These are phyloP conservation scores for Gyps fulvus DNA, from an alignment of 2,113 vertebrate species.

Conservation along the genomic window DNA sequence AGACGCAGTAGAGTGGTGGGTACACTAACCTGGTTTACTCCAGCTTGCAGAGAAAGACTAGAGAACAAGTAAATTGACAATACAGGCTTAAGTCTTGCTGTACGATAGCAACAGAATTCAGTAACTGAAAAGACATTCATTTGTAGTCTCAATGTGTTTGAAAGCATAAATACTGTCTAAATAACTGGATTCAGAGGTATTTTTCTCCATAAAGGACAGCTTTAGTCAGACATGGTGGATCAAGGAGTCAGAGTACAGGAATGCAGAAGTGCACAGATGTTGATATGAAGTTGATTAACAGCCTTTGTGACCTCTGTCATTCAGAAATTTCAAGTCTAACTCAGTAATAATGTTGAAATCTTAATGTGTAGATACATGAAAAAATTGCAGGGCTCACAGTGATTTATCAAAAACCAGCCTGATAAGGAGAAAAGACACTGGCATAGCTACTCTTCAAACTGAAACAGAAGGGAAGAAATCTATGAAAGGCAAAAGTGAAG, in stretches of 20 bases:
- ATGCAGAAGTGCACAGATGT: neutral
- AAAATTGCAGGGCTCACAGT: neutral
- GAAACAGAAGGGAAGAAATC: neutral
- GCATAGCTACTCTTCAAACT: neutral
- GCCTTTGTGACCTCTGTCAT: neutral
- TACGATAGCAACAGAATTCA: neutral
- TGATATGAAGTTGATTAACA: neutral
- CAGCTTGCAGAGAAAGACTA: neutral
- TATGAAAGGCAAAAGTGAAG: neutral
- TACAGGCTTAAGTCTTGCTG: neutral
- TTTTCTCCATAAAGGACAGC: neutral
- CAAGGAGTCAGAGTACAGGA: neutral
- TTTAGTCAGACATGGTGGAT: neutral
- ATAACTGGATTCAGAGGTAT: neutral
- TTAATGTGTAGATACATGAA: neutral
- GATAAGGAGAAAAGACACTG: neutral
- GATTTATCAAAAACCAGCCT: neutral
- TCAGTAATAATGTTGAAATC: neutral
- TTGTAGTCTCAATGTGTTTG: neutral
- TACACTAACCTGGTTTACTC: neutral
- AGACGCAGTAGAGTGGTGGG: neutral
- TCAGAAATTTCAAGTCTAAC: neutral
- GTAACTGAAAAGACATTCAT: neutral
- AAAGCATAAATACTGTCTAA: neutral
- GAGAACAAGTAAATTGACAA: neutral